Evolutionary conservation across 2,888 invertebrate species (phyloP).

Genomic region (Drosophila cognata): DNA sequence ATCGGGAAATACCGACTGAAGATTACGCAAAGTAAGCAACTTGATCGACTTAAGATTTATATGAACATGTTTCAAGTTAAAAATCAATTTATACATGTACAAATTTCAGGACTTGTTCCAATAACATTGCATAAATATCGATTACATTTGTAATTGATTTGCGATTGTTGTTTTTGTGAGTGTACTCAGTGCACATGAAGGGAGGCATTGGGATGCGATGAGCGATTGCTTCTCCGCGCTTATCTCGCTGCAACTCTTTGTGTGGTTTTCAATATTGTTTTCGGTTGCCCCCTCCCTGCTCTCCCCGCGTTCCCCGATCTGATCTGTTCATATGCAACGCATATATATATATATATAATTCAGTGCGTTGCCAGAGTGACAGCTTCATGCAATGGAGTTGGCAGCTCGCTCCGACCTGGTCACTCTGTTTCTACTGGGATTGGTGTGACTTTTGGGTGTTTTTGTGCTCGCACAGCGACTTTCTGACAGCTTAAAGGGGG

Average conservation of each 20-base stretch:
- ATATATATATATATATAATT: conserved; percentile 68
- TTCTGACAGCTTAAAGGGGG: conserved; percentile 63
- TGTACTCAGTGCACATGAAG: conserved; percentile 17
- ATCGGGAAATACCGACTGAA: background rate
- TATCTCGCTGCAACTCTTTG: conserved; percentile 27
- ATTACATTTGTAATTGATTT: background rate
- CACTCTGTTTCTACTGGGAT: conserved; percentile 11
- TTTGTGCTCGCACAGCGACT: conserved; percentile 43
- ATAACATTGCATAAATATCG: background rate
- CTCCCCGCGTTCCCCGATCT: background rate
- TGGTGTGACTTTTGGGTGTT: conserved; percentile 76
- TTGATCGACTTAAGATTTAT: background rate
- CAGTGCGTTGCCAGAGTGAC: conserved; percentile 70
- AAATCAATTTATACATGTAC: accelerated
- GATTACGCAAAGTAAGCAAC: background rate
- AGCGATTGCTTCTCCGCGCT: conserved; percentile 8
- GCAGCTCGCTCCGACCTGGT: conserved; percentile 39
- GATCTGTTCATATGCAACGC: conserved; percentile 18
- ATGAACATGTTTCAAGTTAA: background rate
- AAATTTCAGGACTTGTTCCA: background rate
- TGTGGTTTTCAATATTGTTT: conserved; percentile 61
- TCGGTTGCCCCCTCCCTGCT: background rate
- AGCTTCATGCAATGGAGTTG: conserved; percentile 59
- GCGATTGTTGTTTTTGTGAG: background rate
- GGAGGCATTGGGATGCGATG: conserved; percentile 6